These are phyloP conservation scores for Tetraodon nigroviridis DNA, from an alignment of 2,113 vertebrate genomes.

Conservation along the genomic window DNA sequence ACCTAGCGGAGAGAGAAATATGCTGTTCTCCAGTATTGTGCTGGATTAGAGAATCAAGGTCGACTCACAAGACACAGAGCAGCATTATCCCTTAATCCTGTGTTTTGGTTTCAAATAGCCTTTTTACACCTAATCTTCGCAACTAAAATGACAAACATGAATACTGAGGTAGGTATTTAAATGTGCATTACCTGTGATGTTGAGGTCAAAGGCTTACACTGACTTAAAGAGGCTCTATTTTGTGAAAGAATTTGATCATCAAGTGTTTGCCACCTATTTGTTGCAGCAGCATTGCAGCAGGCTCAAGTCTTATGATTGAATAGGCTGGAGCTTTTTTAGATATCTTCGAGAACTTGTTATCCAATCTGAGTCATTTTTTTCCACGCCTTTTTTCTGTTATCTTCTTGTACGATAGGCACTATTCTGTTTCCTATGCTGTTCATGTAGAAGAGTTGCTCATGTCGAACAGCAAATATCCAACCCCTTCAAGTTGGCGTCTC, in stretches of 20 bases:
- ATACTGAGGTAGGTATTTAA: slow-evolving; percentile 70
- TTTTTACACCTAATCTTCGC: slow-evolving; percentile 73
- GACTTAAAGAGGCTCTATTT: slow-evolving; percentile 54
- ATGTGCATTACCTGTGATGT: slow-evolving; percentile 64
- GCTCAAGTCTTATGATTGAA: slow-evolving; percentile 52
- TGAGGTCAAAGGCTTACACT: slow-evolving; percentile 67
- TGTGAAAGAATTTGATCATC: slow-evolving; percentile 39
- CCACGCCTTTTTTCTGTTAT: neutral
- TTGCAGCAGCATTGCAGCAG: slow-evolving; percentile 39
- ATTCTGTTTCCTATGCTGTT: neutral
- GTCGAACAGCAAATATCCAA: neutral
- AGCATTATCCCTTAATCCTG: slow-evolving; percentile 76
- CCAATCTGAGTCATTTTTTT: slow-evolving; percentile 24
- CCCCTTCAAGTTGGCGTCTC: slow-evolving; percentile 14
- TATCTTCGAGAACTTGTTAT: slow-evolving; percentile 42
- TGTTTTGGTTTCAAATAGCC: slow-evolving; percentile 78
- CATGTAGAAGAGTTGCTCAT: too few species aligned
- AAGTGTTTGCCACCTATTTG: slow-evolving; percentile 44
- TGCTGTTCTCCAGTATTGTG: slow-evolving; percentile 69
- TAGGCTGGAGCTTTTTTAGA: slow-evolving; percentile 42
- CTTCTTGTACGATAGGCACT: neutral
- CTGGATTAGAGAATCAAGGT: slow-evolving; percentile 77
- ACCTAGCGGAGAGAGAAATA: slow-evolving; percentile 62
- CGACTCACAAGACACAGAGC: slow-evolving; percentile 72
- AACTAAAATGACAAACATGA: slow-evolving; percentile 75